Conservation (phyloP, 2,888 invertebrate genomes). For the Boloria euphrosyne region DNA sequence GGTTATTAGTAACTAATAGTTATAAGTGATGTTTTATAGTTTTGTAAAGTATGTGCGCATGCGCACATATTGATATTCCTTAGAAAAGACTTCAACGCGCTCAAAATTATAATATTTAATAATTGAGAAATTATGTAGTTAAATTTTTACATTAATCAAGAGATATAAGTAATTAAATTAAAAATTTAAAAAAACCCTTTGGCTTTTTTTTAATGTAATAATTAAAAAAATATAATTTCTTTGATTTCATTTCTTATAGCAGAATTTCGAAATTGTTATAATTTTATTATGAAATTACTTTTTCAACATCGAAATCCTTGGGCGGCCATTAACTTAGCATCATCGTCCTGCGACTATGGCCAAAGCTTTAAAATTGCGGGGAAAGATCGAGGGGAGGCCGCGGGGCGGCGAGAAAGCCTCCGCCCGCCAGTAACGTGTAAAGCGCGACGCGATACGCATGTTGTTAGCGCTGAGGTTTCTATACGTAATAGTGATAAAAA, state of each 20-base stretch:
- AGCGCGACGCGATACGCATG: constrained; percentile 69
- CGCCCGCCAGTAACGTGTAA: constrained; percentile 76
- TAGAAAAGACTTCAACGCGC: constrained; percentile 61
- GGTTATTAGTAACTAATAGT: too few relatives aligned
- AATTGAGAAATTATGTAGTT: too few relatives aligned
- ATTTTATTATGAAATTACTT: background rate
- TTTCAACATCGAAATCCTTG: constrained; percentile 65
- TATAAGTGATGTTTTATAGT: too few relatives aligned
- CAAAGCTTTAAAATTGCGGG: constrained; percentile 75
- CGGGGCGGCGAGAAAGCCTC: constrained; percentile 69
- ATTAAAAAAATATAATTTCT: too few relatives aligned
- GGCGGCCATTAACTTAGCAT: constrained; percentile 77
- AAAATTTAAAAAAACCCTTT: too few relatives aligned
- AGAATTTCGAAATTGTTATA: background rate
- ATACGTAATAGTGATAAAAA: constrained; percentile 62
- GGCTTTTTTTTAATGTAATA: too few relatives aligned
- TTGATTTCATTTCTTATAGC: background rate
- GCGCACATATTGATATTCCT: constrained; percentile 24
- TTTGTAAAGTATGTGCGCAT: too few relatives aligned
- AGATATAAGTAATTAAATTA: too few relatives aligned
- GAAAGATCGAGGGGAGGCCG: constrained; percentile 63
- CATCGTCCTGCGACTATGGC: constrained; percentile 74
- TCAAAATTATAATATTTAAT: background rate
- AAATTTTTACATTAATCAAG: too few relatives aligned
- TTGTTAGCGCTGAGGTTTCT: constrained; percentile 52